A percentile compares a stretch with the other conserved stretches of the same genome.
Evolutionary conservation across 2,113 vertebrate genomes (phyloP).

Genomic region (Diphyllodes magnificus): DNA sequence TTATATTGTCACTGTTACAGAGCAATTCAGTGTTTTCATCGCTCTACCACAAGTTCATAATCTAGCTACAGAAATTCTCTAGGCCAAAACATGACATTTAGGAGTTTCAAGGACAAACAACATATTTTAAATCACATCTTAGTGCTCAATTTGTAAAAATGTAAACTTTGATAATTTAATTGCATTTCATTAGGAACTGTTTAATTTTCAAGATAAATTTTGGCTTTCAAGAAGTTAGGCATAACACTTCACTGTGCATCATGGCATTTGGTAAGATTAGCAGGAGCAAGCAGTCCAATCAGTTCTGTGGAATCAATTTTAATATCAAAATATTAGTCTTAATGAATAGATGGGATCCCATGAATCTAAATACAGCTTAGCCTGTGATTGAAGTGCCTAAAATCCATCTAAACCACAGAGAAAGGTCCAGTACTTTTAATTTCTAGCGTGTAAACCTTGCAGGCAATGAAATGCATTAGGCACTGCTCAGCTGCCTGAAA

Average conservation of each 20-base stretch:
- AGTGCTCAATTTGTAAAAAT: neutral
- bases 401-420: neutral
- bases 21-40: conserved; percentile 8
- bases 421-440: neutral
- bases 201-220: neutral
- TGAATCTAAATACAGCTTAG: neutral
- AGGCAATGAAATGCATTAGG: neutral
- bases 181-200: neutral
- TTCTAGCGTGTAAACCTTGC: neutral
- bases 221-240: neutral
- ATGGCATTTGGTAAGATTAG: neutral
- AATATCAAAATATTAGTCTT: neutral
- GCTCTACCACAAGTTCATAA: neutral
- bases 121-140: neutral
- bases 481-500: neutral
- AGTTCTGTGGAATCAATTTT: neutral
- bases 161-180: neutral
- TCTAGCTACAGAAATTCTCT: neutral
- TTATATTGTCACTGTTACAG: neutral
- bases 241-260: neutral
- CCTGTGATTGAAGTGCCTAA: neutral
- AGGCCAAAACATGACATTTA: neutral
- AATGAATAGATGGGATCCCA: neutral
- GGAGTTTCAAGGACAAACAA: neutral
- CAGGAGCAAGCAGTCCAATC: neutral